These are phyloP conservation scores for Sturmia bella DNA, from an alignment of 2,888 invertebrate species.

Conservation along the genomic window DNA sequence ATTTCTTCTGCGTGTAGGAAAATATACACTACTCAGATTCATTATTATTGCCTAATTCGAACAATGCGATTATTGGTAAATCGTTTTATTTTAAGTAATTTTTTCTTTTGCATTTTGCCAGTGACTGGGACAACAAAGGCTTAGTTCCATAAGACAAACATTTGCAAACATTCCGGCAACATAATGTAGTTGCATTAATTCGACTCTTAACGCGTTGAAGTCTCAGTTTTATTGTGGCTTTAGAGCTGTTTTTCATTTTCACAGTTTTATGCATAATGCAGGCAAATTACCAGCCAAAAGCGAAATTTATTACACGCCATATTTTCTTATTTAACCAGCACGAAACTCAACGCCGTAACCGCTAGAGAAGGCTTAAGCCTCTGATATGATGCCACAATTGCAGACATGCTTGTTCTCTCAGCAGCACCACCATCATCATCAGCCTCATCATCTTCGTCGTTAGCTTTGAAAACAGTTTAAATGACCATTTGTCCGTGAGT, in stretches of 20 bases:
- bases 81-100: no score
- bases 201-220: slow-evolving; percentile 13
- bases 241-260: slow-evolving; percentile 11
- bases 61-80: no score
- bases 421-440: slow-evolving; percentile 5
- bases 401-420: no score
- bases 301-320: slow-evolving; percentile 60
- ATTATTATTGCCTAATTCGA: no score
- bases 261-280: slow-evolving; percentile 50
- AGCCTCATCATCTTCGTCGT: slow-evolving; percentile 4
- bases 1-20: no score
- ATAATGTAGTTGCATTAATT: background rate
- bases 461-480: slow-evolving; percentile 48
- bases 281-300: slow-evolving; percentile 64
- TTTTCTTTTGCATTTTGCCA: no score
- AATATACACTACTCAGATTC: no score
- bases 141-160: no score
- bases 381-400: background rate
- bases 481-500: slow-evolving; percentile 55
- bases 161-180: background rate
- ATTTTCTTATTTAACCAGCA: slow-evolving; percentile 57
- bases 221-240: slow-evolving; percentile 34
- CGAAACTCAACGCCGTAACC: slow-evolving; percentile 10
- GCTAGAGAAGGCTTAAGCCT: slow-evolving; percentile 18
- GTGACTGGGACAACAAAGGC: no score